Evolutionary conservation across 92 coral and sea anemone genomes (phyloP), one percentile per base, ranked within the genome.

Genomic region (Bergia puertoricense): DNA sequence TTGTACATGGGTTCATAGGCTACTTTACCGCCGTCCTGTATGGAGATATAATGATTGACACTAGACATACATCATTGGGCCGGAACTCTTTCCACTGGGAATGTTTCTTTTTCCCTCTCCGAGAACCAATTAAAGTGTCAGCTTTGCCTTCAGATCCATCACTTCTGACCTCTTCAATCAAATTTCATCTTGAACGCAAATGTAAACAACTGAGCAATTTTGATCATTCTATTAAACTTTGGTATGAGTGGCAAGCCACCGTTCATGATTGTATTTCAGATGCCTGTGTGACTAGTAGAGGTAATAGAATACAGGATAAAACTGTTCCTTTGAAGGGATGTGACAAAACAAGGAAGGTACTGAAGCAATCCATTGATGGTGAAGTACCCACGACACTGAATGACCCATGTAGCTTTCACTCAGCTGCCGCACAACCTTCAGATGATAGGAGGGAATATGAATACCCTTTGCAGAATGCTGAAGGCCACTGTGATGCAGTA

Each of bases 71-170:
- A 5, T 83, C 88, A 4, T 11, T 15, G n/a, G 57, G 90, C 8
- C 85, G 89, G 40, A 91, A 91, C 77, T 85, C 85, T 0, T 89
- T 91, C 76, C 91, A 88, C 62, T 91, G 93, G 93, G 93, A 91
- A 74, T 91, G 91, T 38, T 91, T 76, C 74, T 91, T 91, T 81
- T 76, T 91, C 62, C 93, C 93, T 79, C 67, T 91, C 69, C 40
- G 36, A 11, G 82, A 78, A 14, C 93, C 93, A 38, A 20, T 91
- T 41, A 67, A 8, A 43, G 16, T 82, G 8, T 43, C 80, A 76
- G 23, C 51, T 41, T 40, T 8, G 7, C 18, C 82, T 13, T 43
- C 62, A 66, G 66, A 18, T 39, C 73, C 46, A 5, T 66, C 59
- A 41, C 54, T 15, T 20, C 1, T 41, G 23, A n/a, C 13, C 8